Conservation (phyloP, 2,113 vertebrate genomes). For the Heterochromis multidens region DNA sequence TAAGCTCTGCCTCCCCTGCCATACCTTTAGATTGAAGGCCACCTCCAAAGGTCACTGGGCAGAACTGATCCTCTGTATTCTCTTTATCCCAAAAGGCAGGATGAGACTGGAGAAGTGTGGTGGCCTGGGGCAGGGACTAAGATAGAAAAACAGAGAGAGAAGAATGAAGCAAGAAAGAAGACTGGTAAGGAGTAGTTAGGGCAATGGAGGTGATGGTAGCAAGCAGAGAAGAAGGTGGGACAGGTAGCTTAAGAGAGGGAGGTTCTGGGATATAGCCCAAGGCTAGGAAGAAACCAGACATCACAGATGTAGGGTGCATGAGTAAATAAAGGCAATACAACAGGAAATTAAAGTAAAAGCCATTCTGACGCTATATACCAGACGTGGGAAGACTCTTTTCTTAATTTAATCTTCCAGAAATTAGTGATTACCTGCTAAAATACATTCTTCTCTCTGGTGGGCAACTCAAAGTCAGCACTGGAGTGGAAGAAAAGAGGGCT, state of each 20-base stretch:
- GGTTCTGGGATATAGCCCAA: not conserved
- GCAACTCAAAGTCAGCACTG: constrained; percentile 21
- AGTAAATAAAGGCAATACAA: constrained; percentile 1
- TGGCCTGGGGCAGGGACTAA: constrained; percentile 45
- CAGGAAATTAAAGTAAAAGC: constrained; percentile 35
- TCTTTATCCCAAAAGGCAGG: constrained; percentile 62
- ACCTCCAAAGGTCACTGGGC: constrained; percentile 74
- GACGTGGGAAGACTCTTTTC: not conserved
- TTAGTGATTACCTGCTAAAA: constrained; percentile 37
- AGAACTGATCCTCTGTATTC: constrained; percentile 71
- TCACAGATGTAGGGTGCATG: not conserved
- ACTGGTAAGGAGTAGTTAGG: not conserved
- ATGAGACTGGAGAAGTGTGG: constrained; percentile 53
- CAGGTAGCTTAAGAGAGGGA: not conserved
- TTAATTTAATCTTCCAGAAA: constrained; percentile 39
- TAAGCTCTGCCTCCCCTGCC: constrained; percentile 67
- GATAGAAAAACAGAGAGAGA: constrained; percentile 8
- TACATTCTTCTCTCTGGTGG: constrained; percentile 22
- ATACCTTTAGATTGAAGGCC: constrained; percentile 72
- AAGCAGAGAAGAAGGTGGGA: constrained; percentile 3
- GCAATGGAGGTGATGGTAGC: not conserved
- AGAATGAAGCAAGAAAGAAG: constrained; percentile 12
- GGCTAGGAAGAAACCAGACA: constrained; percentile 7
- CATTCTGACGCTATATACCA: constrained; percentile 19
- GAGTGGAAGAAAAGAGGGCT: not conserved